Evolutionary conservation across 1,140 invertebrate genomes (phyloP).

Genomic region (Scaptomyza montana): DNA sequence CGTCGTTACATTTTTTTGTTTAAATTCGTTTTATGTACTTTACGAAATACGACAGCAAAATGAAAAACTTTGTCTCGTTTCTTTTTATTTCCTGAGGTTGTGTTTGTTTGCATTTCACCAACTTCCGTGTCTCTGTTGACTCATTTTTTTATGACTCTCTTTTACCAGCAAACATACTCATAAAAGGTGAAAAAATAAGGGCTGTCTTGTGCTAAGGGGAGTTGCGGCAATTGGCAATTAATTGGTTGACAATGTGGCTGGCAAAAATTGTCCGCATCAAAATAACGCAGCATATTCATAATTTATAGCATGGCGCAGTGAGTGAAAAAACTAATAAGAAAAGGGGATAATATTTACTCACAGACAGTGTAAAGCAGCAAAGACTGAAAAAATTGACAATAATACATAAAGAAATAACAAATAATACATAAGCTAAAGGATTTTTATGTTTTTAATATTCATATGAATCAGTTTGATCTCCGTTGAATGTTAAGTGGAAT

Average conservation of each 20-base stretch:
- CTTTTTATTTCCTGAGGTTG: constrained; percentile 17
- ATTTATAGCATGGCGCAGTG: constrained; percentile 71
- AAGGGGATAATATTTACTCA: constrained; percentile 1
- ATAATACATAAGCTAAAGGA: background rate
- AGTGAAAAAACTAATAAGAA: background rate
- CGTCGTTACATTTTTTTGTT: constrained; percentile 11
- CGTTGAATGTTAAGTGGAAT: too few species aligned
- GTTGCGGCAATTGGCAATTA: constrained; percentile 72
- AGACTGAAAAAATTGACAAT: too few species aligned
- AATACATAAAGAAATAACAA: background rate
- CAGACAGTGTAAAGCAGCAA: background rate
- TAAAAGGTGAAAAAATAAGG: background rate
- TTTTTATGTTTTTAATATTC: background rate
- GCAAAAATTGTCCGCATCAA: constrained; percentile 53
- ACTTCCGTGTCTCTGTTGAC: constrained; percentile 31
- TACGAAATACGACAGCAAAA: constrained; percentile 36
- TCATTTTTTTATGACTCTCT: constrained; percentile 71
- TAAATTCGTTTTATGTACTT: constrained; percentile 38
- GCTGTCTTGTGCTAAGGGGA: background rate
- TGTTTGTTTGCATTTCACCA: constrained; percentile 60
- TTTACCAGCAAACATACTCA: constrained; percentile 55
- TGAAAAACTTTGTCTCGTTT: constrained; percentile 36
- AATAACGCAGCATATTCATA: constrained; percentile 64
- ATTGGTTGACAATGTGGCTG: constrained; percentile 45
- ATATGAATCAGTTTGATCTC: too few species aligned